phyloP scores from a whole-genome alignment of 2,113 vertebrate species.

The Ciconia stormi region DNA sequence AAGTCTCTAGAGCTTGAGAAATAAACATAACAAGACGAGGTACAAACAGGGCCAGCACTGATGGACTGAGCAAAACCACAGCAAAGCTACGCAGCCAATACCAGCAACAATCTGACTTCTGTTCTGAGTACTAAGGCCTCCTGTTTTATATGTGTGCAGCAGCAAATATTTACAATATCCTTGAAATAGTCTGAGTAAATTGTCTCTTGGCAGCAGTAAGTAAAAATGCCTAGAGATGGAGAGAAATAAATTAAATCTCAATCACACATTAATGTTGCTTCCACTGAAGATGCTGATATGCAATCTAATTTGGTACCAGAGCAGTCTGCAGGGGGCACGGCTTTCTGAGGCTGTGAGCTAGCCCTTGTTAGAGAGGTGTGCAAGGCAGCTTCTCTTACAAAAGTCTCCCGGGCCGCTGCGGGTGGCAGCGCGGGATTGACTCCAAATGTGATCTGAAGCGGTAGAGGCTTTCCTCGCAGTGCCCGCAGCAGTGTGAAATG shows the following conservation, averaged over 20 bases:
- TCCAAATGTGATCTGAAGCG: background rate
- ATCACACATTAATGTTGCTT: background rate
- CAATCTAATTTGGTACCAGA: background rate
- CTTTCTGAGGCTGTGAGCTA: background rate
- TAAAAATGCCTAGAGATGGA: conserved; percentile 6
- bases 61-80: background rate
- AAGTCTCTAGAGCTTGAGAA: background rate
- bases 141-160: conserved; percentile 2
- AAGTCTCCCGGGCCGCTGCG: background rate
- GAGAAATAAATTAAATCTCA: conserved; percentile 30
- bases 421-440: background rate
- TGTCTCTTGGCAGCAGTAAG: conserved; percentile 23
- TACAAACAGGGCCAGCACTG: conserved; percentile 8
- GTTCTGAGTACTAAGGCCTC: conserved; percentile 15
- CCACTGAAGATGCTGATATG: background rate
- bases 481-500: background rate
- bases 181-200: conserved; percentile 35
- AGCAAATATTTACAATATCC: conserved; percentile 63
- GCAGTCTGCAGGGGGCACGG: background rate
- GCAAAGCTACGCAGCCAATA: background rate
- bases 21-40: background rate
- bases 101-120: conserved; percentile 40
- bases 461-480: background rate
- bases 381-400: background rate
- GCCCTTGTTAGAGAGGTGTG: background rate